Conservation (phyloP, 2,113 vertebrate species). For the Chamaea fasciata region DNA sequence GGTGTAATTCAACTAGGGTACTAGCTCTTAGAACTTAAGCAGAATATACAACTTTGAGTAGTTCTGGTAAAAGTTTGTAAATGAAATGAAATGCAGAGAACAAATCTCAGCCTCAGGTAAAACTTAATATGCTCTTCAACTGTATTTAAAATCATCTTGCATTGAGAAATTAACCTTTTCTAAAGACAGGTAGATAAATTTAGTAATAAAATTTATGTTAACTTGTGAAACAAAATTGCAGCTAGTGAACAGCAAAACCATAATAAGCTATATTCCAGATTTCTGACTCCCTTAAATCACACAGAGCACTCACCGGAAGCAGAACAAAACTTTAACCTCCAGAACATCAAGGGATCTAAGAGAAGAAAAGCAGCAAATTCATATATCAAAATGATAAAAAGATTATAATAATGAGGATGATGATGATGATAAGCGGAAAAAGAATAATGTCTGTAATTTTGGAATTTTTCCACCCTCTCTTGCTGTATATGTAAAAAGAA, state of each 20-base stretch:
- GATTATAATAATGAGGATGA: constrained; percentile 46
- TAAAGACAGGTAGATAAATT: background rate
- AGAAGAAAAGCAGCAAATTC: background rate
- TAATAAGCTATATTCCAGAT: background rate
- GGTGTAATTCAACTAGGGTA: background rate
- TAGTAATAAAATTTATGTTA: background rate
- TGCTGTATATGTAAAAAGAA: constrained; percentile 39
- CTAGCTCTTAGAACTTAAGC: background rate
- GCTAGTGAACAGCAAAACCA: background rate
- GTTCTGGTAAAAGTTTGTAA: background rate
- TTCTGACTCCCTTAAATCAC: background rate
- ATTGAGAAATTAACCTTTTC: background rate
- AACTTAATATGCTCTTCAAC: background rate
- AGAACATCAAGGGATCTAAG: background rate
- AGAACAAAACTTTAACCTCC: background rate
- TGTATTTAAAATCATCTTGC: background rate
- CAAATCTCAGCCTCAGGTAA: background rate
- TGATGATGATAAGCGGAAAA: constrained; percentile 53
- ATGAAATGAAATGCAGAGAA: background rate
- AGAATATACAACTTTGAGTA: background rate
- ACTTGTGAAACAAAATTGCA: background rate
- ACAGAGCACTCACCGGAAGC: background rate
- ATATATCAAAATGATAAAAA: constrained; percentile 48
- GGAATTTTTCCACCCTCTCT: constrained; percentile 33
- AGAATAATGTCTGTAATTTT: constrained; percentile 46